Conservation (phyloP, 2,113 vertebrate genomes). For the Atrichornis clamosus region DNA sequence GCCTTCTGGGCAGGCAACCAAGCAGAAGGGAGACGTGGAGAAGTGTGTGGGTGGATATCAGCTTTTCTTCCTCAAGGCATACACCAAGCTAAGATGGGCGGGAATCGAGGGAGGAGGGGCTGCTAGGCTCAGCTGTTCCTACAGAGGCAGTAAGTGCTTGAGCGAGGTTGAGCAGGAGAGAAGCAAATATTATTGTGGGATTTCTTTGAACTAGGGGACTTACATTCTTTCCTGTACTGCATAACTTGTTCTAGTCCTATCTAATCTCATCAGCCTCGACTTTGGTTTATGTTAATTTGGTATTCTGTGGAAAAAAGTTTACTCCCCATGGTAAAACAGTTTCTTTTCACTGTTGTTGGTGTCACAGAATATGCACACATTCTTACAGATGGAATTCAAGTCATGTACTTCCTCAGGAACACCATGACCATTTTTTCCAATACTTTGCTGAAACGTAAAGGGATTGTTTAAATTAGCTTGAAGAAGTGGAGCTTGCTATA, state of each 20-base stretch:
- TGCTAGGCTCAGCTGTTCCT: background rate
- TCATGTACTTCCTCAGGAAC: background rate
- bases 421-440: background rate
- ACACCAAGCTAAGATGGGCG: background rate
- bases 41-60: background rate
- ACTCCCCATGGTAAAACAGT: background rate
- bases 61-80: background rate
- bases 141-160: background rate
- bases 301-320: background rate
- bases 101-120: background rate
- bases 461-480: background rate
- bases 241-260: background rate
- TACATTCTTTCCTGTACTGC: rapidly evolving
- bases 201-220: background rate
- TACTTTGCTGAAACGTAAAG: background rate
- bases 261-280: background rate
- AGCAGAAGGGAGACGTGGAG: background rate
- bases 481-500: background rate
- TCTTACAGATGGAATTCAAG: rapidly evolving
- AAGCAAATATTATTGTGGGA: background rate
- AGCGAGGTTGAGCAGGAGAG: background rate
- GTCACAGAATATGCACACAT: rapidly evolving
- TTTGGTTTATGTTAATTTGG: background rate
- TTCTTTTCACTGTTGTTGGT: background rate
- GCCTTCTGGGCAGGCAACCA: background rate